Evolutionary conservation across 2,797 vertebrate genomes (phyloP), one percentile per base, ranked within the genome.

Genomic region (Sciurus vulgaris): DNA sequence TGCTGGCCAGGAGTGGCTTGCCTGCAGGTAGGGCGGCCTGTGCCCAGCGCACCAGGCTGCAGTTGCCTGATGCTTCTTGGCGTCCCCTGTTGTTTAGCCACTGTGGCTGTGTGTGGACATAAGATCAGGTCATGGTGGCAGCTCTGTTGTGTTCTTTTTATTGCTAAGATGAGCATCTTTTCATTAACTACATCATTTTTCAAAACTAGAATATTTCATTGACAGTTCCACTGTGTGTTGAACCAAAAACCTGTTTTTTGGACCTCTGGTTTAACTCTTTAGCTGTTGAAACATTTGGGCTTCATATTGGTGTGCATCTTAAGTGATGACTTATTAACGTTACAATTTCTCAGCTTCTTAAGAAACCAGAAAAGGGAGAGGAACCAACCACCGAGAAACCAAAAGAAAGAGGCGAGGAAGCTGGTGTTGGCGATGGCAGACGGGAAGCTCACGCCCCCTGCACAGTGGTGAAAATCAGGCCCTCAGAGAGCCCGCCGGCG

Each of bases 291-390:
- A 93, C 70, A 69, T 81, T 92, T 93, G 87, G 41, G 30, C 47
- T 93, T 35, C 70, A 47, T 91, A 77, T 82, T 63, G 30, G 41
- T 78, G 11, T 61, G 20, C 88, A 73, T 63, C 26, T 63, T 86
- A 28, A 92, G 70, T 96, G 81, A 33, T 86, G 47, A 89, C 94
- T 94, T 94, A 47, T 44, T 86, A 94, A 91, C 22, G 14, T 70
- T 79, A 28, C 44, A n/a, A 83, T 97, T 95, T 74, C 96, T 95
- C 97, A 99, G 99, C 99, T 99, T 96, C 99, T 99, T 97, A 99
- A 99, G 98, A 99, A 99, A 97, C 99, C 99, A 86, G 99, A 99
- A 98, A 98, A 99, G 96, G 99, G 99, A 78, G 99, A 99, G 81
- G 99, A 99, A 10, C 96, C 98, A 86, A 98, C 98, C 92, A 98